Conservation (phyloP, 2,888 invertebrate genomes). For the Ichneumoninae sp. region DNA sequence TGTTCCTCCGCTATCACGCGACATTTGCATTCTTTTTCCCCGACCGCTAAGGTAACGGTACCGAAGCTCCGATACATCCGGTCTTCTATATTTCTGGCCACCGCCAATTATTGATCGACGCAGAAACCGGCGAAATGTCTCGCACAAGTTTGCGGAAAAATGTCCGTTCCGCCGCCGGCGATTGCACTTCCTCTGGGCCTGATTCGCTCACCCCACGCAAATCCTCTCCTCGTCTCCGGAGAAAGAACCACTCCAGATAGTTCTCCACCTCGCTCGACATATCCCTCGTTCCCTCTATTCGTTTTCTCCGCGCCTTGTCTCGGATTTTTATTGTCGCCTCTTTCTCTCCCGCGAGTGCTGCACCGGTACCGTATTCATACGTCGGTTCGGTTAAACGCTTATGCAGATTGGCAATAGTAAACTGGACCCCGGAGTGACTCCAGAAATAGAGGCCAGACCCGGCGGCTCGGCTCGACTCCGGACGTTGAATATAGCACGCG, state of each 20-base stretch:
- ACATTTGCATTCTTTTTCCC: slow-evolving; percentile 37
- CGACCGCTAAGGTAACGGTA: not conserved
- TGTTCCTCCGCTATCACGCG: slow-evolving; percentile 51
- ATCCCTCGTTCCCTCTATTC: slow-evolving; percentile 58
- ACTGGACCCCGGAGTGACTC: slow-evolving; percentile 69
- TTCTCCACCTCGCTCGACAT: not conserved
- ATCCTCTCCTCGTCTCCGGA: not conserved
- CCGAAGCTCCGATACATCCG: not conserved
- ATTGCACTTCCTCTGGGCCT: not conserved
- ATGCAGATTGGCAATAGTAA: slow-evolving; percentile 80
- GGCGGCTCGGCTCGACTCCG: slow-evolving; percentile 43
- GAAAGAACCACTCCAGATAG: not conserved
- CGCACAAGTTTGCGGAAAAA: slow-evolving; percentile 43
- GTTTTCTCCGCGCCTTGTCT: slow-evolving; percentile 24
- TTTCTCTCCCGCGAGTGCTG: slow-evolving; percentile 62
- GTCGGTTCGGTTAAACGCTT: slow-evolving; percentile 78
- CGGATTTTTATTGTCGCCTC: slow-evolving; percentile 3
- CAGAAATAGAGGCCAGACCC: slow-evolving; percentile 73
- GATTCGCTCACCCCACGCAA: slow-evolving; percentile 30
- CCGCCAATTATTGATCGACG: not conserved
- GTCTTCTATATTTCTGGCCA: not conserved
- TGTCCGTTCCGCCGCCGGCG: not conserved
- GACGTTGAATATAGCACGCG: slow-evolving; percentile 57
- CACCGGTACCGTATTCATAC: slow-evolving; percentile 73
- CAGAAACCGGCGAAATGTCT: not conserved